Evolutionary conservation across 2,888 invertebrate species (phyloP).

Genomic region (Cancer borealis): DNA sequence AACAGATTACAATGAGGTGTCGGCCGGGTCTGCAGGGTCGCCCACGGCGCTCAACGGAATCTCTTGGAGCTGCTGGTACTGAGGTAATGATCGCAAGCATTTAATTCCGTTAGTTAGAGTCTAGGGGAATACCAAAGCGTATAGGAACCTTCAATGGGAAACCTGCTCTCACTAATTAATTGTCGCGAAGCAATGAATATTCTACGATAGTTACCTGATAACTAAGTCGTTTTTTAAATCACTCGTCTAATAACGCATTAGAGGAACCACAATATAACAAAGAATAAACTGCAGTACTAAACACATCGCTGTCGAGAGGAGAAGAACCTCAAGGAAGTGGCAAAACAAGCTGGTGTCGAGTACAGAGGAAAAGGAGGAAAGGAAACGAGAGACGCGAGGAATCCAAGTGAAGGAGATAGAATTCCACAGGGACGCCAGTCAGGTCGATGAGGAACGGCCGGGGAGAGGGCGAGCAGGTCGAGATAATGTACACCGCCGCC

Average conservation of each 20-base stretch:
- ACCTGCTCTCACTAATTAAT: background rate
- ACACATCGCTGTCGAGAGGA: background rate
- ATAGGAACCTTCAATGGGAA: background rate
- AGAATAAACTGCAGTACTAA: background rate
- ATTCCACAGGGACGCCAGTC: background rate
- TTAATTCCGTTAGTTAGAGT: background rate
- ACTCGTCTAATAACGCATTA: background rate
- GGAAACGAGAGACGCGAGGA: background rate
- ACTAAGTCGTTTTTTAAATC: background rate
- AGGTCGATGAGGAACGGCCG: constrained; percentile 20
- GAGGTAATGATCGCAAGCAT: background rate
- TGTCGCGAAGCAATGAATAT: background rate
- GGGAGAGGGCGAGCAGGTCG: constrained; percentile 32
- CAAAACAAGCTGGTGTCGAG: background rate
- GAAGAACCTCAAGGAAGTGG: background rate
- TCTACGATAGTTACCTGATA: background rate
- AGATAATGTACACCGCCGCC: constrained; percentile 17
- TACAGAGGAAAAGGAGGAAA: background rate
- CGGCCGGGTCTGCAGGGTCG: background rate
- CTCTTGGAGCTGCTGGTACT: background rate
- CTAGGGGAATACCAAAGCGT: background rate
- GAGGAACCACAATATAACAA: background rate
- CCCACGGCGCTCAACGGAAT: background rate
- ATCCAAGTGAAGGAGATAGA: background rate
- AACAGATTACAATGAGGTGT: background rate